phyloP scores from a whole-genome alignment of 2,888 invertebrate species.

The Mamestra brassicae region DNA sequence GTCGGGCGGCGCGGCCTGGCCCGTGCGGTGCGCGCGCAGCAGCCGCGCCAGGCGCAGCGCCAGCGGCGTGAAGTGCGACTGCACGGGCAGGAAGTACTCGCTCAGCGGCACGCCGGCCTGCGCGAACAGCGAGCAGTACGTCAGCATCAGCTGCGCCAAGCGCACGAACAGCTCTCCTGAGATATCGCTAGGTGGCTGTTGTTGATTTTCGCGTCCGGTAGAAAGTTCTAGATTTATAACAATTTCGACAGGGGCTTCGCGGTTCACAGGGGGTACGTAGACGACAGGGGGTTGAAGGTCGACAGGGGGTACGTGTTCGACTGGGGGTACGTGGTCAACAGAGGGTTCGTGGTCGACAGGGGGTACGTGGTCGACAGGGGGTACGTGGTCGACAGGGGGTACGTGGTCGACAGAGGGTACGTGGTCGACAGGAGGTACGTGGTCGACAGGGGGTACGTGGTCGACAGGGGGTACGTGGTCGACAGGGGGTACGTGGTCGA shows the following conservation, averaged over 20 bases:
- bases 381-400: not conserved
- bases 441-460: too few species aligned
- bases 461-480: too few species aligned
- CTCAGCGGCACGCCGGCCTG: not conserved
- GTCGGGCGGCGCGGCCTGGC: not conserved
- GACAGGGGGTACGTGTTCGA: not conserved
- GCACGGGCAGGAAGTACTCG: too few species aligned
- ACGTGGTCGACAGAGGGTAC: not conserved
- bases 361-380: not conserved
- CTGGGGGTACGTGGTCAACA: not conserved
- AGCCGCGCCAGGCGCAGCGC: not conserved
- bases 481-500: too few species aligned
- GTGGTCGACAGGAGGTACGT: too few species aligned
- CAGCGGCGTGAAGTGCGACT: not conserved
- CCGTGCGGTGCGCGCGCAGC: not conserved
- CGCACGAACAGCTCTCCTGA: slow-evolving; percentile 7
- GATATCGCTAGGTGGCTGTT: not conserved
- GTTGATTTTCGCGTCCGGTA: not conserved
- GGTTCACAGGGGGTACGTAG: not conserved
- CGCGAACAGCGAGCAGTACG: not conserved
- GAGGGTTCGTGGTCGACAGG: not conserved
- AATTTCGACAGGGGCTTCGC: not conserved
- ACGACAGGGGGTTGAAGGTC: not conserved
- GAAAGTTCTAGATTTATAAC: too few species aligned
- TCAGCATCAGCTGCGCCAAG: not conserved